These are phyloP conservation scores for Baccha elongata DNA, from an alignment of 2,888 invertebrate genomes.

Conservation along the genomic window DNA sequence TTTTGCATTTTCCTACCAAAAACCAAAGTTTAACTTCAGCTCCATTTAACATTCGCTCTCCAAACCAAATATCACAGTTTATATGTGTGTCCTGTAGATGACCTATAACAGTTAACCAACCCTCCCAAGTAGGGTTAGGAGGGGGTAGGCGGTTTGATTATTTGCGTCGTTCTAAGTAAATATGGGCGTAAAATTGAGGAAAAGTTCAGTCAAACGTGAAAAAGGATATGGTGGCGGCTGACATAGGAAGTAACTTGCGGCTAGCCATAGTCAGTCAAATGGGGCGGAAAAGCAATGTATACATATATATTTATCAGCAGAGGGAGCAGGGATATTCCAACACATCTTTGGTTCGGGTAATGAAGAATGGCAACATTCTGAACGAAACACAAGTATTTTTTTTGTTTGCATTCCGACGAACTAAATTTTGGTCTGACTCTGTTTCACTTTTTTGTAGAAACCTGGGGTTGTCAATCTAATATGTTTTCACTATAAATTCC, in stretches of 20 bases:
- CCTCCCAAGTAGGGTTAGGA: neutral
- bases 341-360: neutral
- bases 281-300: neutral
- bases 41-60: slow-evolving; percentile 63
- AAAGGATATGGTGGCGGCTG: slow-evolving; percentile 50
- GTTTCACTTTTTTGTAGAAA: too few relatives aligned
- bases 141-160: slow-evolving; percentile 4
- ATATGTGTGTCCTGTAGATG: slow-evolving; percentile 62
- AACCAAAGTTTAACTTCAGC: slow-evolving; percentile 57
- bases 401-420: too few relatives aligned
- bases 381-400: too few relatives aligned
- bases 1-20: slow-evolving; percentile 3
- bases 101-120: slow-evolving; percentile 54
- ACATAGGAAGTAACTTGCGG: slow-evolving; percentile 59
- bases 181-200: slow-evolving; percentile 64
- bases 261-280: slow-evolving; percentile 21
- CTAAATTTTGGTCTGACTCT: too few relatives aligned
- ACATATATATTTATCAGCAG: neutral
- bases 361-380: neutral
- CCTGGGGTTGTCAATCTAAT: too few relatives aligned
- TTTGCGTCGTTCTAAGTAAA: slow-evolving; percentile 64
- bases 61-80: slow-evolving; percentile 50
- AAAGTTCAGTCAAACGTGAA: slow-evolving; percentile 65
- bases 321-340: neutral
- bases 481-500: too few relatives aligned